Conservation (phyloP, 35 echinoderm and acorn worm genomes). For the Lytechinus pictus region DNA sequence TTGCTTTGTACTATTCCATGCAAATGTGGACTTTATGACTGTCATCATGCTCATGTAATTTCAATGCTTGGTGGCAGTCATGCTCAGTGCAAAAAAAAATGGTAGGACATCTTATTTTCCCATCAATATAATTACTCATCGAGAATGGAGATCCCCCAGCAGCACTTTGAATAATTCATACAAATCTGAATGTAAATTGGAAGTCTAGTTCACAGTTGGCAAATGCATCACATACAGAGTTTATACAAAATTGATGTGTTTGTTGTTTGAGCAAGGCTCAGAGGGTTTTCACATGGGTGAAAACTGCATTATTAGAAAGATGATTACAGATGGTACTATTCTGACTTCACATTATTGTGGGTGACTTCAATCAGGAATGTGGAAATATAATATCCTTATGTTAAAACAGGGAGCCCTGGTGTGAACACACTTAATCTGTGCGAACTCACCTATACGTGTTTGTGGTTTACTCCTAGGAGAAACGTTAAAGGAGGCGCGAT, state of each 20-base stretch:
- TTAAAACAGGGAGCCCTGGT: not conserved
- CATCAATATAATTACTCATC: not conserved
- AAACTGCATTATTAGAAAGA: too few species aligned
- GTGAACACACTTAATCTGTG: not conserved
- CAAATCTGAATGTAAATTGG: not conserved
- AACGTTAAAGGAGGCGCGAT: constrained; percentile 6
- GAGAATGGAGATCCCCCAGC: not conserved
- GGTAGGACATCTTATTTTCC: not conserved
- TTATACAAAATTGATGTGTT: not conserved
- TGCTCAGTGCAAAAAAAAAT: not conserved
- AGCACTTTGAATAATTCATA: not conserved
- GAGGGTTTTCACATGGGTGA: too few species aligned
- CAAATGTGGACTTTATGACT: not conserved
- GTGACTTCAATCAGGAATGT: too few species aligned
- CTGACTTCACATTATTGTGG: too few species aligned
- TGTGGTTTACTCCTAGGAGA: not conserved
- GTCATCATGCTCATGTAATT: not conserved
- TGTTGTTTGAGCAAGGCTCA: not conserved
- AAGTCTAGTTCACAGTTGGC: not conserved
- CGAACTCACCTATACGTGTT: not conserved
- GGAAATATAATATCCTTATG: too few species aligned
- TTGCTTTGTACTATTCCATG: not conserved
- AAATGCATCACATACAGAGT: not conserved
- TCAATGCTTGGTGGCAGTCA: not conserved
- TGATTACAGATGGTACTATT: too few species aligned